Base-by-base conservation (phyloP, 2,797 vertebrate species). In the Sebastes matsubarae region DNA sequence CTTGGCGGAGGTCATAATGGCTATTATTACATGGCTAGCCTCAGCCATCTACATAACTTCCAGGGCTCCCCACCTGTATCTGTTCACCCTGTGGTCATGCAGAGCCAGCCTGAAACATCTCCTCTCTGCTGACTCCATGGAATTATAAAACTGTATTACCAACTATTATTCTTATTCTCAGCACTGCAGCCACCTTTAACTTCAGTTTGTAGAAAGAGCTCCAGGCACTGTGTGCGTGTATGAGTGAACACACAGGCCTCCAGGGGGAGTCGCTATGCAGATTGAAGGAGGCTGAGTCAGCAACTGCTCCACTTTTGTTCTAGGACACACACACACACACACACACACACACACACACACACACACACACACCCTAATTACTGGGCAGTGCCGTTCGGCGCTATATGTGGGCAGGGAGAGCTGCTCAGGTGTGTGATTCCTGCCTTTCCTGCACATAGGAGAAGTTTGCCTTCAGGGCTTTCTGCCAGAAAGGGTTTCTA, bases 201-300 rank as follows among this genome's bases (percentile, higher is more conserved):
- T 73, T 57, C 20, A 20, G 3, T 7, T 52, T 77, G 65, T 66
- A 27, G 60, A 34, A 63, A 63, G 46, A 57, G 72, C 67, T 71
- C 34, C 57, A 60, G 25, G 63, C 66, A 13, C 10, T 52, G 27
- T 52, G 18, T n/a, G 9, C 7, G 30, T 65, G 68, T 54, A 24
- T 50, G 24, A 7, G 29, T 58, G 80, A 46, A 74, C 76, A 69
- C 46, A n/a, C 18, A 73, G 70, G 63, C 76, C 85, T 85, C 65
- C 68, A 85, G 78, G 70, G 81, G 82, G 71, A 80, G 82, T 78
- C 64, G 58, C 74, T 75, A 58, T 83, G 74, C 76, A 86, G 73
- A 68, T 29, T 83, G 27, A 68, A 84, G 75, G 60, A 74, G 68
- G 76, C 90, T 89, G 87, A 87, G 66, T 91, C 88, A 91, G 88